A percentile compares a stretch with the other conserved stretches of the same genome.
Conservation (phyloP, 1,140 invertebrate genomes). For the Orius insidiosus region DNA sequence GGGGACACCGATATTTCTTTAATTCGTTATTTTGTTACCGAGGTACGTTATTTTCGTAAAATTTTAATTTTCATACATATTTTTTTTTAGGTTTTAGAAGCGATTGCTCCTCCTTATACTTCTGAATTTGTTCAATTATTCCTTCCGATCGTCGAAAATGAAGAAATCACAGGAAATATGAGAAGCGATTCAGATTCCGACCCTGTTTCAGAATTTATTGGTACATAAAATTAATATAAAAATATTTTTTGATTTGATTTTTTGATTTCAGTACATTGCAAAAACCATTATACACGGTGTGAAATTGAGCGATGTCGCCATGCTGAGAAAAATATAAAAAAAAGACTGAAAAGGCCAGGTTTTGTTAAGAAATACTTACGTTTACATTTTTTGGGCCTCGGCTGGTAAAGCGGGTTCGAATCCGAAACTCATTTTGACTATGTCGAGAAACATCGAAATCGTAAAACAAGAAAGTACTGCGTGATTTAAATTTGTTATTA, state of each 20-base stretch:
- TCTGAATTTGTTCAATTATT: constrained; percentile 88
- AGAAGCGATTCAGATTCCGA: constrained; percentile 78
- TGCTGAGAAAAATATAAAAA: neutral
- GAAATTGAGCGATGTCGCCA: neutral
- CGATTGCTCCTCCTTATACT: constrained; percentile 88
- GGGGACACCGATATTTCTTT: constrained; percentile 93
- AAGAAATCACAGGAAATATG: constrained; percentile 92
- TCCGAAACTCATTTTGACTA: constrained; percentile 56
- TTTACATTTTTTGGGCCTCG: neutral
- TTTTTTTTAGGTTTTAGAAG: constrained; percentile 91
- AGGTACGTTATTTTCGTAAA: too few species aligned
- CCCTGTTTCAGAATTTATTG: constrained; percentile 86
- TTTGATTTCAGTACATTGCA: constrained; percentile 20
- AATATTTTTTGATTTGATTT: neutral
- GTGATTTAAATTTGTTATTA: constrained; percentile 40
- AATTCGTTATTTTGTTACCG: constrained; percentile 92
- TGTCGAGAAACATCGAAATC: constrained; percentile 41
- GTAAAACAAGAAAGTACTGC: constrained; percentile 41
- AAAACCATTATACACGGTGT: constrained; percentile 15
- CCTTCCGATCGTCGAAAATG: constrained; percentile 92
- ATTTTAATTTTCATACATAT: too few species aligned
- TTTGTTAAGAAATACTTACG: neutral
- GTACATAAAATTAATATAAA: constrained; percentile 28
- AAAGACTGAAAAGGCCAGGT: neutral
- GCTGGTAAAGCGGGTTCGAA: constrained; percentile 37